phyloP scores from a whole-genome alignment of 2,797 vertebrate genomes.

The Fistularia tabacaria region DNA sequence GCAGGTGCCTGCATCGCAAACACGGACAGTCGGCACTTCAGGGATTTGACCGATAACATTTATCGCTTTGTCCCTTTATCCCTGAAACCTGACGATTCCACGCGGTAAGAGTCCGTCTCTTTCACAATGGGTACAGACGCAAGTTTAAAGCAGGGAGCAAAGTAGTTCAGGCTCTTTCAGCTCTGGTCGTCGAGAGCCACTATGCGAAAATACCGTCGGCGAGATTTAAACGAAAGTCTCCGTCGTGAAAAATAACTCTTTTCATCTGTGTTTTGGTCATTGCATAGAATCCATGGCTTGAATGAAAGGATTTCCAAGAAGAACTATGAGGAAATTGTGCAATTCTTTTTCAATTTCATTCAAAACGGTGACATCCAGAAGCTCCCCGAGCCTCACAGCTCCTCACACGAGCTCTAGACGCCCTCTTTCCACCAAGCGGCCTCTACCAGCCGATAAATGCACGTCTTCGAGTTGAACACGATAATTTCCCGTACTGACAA shows the following conservation, averaged over 20 bases:
- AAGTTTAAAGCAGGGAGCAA: too few relatives aligned
- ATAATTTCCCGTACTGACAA: too few relatives aligned
- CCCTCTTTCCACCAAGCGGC: too few relatives aligned
- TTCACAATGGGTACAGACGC: neutral
- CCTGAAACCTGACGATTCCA: conserved; percentile 73
- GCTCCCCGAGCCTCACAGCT: conserved; percentile 70
- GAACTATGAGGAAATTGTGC: conserved; percentile 81
- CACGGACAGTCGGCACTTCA: conserved; percentile 91
- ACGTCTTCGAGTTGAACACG: too few relatives aligned
- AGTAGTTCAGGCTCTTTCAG: too few relatives aligned
- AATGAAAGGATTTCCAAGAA: conserved; percentile 90
- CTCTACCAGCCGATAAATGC: too few relatives aligned
- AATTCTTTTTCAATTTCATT: conserved; percentile 87
- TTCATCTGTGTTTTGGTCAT: neutral
- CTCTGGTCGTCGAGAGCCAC: too few relatives aligned
- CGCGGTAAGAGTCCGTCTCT: conserved; percentile 72
- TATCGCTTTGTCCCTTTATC: conserved; percentile 84
- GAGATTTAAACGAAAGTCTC: neutral
- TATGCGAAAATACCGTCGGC: too few relatives aligned
- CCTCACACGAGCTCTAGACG: conserved; percentile 81
- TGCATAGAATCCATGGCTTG: conserved; percentile 86
- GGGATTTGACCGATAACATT: conserved; percentile 77
- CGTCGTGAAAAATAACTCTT: too few relatives aligned
- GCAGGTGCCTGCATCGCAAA: conserved; percentile 86
- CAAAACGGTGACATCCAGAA: conserved; percentile 83